These are phyloP conservation scores for Fragum whitleyi DNA, from an alignment of 2,888 invertebrate species.

Conservation along the genomic window DNA sequence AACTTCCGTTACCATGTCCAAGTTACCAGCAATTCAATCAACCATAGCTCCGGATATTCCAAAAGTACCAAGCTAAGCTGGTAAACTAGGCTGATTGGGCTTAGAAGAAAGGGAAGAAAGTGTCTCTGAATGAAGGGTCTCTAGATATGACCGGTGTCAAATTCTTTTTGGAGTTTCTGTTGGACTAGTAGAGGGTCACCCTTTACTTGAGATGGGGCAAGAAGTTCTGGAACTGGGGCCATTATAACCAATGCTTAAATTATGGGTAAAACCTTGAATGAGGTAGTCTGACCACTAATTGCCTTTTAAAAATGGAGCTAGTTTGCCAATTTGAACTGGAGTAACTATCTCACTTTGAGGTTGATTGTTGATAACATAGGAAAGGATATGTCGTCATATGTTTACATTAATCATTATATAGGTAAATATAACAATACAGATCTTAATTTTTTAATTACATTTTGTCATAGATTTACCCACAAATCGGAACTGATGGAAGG, in stretches of 20 bases:
- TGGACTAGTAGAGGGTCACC: neutral
- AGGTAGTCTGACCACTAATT: too few species aligned
- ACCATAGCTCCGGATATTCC: neutral
- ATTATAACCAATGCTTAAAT: conserved; percentile 10
- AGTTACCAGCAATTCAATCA: neutral
- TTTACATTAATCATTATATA: too few species aligned
- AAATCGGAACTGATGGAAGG: too few species aligned
- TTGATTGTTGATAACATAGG: too few species aligned
- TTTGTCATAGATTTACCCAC: too few species aligned
- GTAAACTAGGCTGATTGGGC: conserved; percentile 29
- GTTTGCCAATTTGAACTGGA: too few species aligned
- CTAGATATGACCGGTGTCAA: neutral
- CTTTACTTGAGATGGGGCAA: neutral
- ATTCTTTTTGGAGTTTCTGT: neutral
- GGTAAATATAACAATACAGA: too few species aligned
- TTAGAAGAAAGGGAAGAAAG: conserved; percentile 7
- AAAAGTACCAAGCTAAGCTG: conserved; percentile 6
- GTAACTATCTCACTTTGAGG: too few species aligned
- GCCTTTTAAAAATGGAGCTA: too few species aligned
- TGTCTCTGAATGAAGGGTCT: neutral
- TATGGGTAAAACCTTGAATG: neutral
- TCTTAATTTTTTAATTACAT: too few species aligned
- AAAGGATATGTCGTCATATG: too few species aligned
- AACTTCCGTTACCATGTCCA: conserved; percentile 8
- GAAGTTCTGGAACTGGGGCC: neutral